Evolutionary conservation across 2,888 invertebrate species (phyloP), one percentile per base, ranked within the genome.

Genomic region (Dolichopus griseipennis): DNA sequence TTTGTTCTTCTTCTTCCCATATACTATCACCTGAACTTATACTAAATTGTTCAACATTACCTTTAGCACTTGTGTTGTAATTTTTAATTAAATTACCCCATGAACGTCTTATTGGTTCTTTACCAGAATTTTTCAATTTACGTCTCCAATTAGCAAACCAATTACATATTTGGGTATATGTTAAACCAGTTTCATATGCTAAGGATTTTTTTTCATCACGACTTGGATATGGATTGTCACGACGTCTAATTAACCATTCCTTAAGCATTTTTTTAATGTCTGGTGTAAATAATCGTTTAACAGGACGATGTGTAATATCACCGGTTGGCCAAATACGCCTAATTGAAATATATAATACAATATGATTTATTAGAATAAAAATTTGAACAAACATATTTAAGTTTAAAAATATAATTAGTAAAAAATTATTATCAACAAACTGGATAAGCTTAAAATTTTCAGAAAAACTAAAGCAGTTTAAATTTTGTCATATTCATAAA

Each of bases 121-220:
- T 84, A 71, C 89, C 89, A 0, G 89, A 89, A 76, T 90, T 90
- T 80, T 90, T 90, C 69, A 91, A 80, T 78, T 91, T 91, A 74
- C 91, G 82, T 70, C 91, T 83, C 91, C 91, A 91, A 75, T 91
- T 91, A n/a, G 91, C 91, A 77, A 91, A 91, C 91, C 91, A 91
- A 79, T 91, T 91, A 72, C 79, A 84, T 80, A 90, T 90, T 84
- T 91, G 90, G 74, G 90, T 89, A 74, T 90, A 90, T 22, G 90
- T 91, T 33, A 91, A 83, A 64, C 90, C 90, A 20, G 90, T 90
- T 80, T 90, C 88, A 27, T 86, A 81, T 1, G 90, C 89, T 69
- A 91, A 80, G 66, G 85, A 83, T 80, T 90, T 90, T 76, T 91
- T 91, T 78, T 91, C 90, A 73, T 90, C 90, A 70, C 91, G 83